Evolutionary conservation across 92 coral and sea anemone species (phyloP).

Genomic region (Hydrozoanthus gracilis): DNA sequence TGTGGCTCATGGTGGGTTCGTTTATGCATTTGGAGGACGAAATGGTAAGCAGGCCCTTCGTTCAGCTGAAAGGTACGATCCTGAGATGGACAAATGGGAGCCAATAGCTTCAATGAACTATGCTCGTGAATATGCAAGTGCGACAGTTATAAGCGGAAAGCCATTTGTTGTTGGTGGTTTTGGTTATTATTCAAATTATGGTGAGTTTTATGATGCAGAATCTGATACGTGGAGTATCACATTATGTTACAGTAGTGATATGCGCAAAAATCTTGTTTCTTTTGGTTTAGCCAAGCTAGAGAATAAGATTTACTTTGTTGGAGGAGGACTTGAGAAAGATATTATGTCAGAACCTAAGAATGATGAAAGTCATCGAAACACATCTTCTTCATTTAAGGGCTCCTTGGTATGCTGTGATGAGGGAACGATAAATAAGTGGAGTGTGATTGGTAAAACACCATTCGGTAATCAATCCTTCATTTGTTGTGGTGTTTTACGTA

Average conservation of each 20-base stretch:
- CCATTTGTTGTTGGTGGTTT: constrained; percentile 77
- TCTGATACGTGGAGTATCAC: constrained; percentile 64
- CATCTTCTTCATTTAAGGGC: no score
- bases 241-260: constrained; percentile 42
- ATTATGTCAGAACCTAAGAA: no score
- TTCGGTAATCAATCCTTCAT: constrained; percentile 67
- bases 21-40: constrained; percentile 40
- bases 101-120: constrained; percentile 33
- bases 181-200: constrained; percentile 59
- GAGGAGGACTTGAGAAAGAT: constrained; percentile 41
- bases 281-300: constrained; percentile 69
- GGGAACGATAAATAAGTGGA: constrained; percentile 55
- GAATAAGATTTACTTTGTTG: constrained; percentile 73
- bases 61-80: no score
- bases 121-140: constrained; percentile 66
- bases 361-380: no score
- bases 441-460: constrained; percentile 68
- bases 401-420: constrained; percentile 75
- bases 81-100: neutral
- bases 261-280: constrained; percentile 54
- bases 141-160: constrained; percentile 69
- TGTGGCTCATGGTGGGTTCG: constrained; percentile 27
- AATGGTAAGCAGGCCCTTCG: no score
- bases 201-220: constrained; percentile 67
- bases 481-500: constrained; percentile 73